Evolutionary conservation across 23 tunicate genomes (phyloP), one percentile per base, ranked within the genome.

Genomic region (Ascidia mentula): DNA sequence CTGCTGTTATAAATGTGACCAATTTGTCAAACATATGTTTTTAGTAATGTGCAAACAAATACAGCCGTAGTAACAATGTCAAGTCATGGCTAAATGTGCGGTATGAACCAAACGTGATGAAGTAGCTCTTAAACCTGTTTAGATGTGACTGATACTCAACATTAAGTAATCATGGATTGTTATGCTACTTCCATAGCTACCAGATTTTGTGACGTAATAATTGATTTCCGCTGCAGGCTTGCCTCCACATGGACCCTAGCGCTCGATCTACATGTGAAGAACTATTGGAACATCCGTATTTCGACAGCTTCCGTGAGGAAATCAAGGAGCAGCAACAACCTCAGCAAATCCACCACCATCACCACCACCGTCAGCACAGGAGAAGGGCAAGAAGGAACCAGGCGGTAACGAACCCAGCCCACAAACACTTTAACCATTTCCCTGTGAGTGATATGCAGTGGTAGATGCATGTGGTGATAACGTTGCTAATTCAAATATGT

Each of bases 191-290:
- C 60, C 17, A 45, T 18, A 45, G 60, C 60, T 17, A 15, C 18
- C 60, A 45, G 18, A 45, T 15, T 45, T 17, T 45, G 18, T 18
- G 18, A 18, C 18, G n/a, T n/a, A n/a, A n/a, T n/a, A n/a, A n/a
- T n/a, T n/a, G n/a, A n/a, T 36, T 46, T 34, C 71, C 7, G 4
- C 28, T 18, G 8, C 80, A 95, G 96, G 96, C 95, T 28, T 95
- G 96, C 69, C 85, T 90, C 37, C 94, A 96, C 71, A 91, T 96
- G 99, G 99, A 96, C 59, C 99, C 99, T 31, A 76, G 82, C 32
- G 83, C 94, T 12, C 79, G 99, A 36, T 65, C 89, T 38, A 69
- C 92, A 7, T 96, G 99, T 46, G 91, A 91, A 45, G 97, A 91
- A 71, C 94, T 96, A 9, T 81, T 96, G 15, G 99, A 96, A 32